These are phyloP conservation scores for Paracyclopina nana DNA, from an alignment of 1,140 invertebrate genomes.

Conservation along the genomic window DNA sequence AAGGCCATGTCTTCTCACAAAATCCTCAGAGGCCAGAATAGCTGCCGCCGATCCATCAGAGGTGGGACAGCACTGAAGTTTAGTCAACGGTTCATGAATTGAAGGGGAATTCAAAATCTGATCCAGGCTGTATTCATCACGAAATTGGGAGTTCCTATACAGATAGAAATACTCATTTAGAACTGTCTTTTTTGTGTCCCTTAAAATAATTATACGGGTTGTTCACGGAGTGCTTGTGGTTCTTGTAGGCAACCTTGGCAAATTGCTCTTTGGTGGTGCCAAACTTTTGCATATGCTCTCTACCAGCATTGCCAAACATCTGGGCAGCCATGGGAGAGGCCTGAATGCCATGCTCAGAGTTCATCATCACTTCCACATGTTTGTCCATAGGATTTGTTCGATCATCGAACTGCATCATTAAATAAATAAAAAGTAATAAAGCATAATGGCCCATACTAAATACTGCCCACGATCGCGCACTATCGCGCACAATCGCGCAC, in stretches of 20 bases:
- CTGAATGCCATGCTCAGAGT: constrained; percentile 35
- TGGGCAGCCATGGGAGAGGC: constrained; percentile 71
- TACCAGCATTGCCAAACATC: constrained; percentile 86
- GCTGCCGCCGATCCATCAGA: constrained; percentile 87
- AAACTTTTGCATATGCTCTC: constrained; percentile 93
- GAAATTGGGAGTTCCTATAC: constrained; percentile 64
- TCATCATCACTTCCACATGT: constrained; percentile 64
- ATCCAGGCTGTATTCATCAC: constrained; percentile 65
- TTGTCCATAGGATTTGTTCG: constrained; percentile 82
- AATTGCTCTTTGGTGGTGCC: constrained; percentile 79
- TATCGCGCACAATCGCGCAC: too few relatives aligned
- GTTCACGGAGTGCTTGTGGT: constrained; percentile 86
- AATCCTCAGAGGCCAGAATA: constrained; percentile 70
- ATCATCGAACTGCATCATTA: constrained; percentile 46
- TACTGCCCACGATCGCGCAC: too few relatives aligned
- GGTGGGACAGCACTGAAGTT: constrained; percentile 89
- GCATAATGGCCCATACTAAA: too few relatives aligned
- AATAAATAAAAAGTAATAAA: too few relatives aligned
- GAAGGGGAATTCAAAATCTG: constrained; percentile 64
- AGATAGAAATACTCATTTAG: constrained; percentile 16
- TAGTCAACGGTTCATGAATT: constrained; percentile 74
- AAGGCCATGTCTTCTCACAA: constrained; percentile 58
- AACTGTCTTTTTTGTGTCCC: neutral
- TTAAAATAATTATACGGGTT: constrained; percentile 48
- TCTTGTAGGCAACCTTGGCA: constrained; percentile 93